These are phyloP conservation scores for Leguminivora glycinivorella DNA, from an alignment of 1,140 invertebrate genomes.

Conservation along the genomic window DNA sequence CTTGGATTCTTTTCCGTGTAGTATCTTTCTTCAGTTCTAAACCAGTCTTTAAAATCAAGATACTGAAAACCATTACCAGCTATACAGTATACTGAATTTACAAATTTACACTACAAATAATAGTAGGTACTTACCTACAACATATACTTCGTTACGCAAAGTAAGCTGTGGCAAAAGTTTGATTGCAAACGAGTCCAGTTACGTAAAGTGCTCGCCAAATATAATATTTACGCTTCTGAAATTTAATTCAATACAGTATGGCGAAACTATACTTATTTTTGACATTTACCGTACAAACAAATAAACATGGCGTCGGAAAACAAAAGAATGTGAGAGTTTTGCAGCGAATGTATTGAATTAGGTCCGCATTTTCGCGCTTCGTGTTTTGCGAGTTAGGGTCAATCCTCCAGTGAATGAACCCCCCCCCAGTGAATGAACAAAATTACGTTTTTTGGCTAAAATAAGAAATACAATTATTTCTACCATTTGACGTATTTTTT, in stretches of 20 bases:
- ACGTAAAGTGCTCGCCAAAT: background rate
- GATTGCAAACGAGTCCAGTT: background rate
- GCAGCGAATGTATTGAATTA: background rate
- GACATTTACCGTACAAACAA: background rate
- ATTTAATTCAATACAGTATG: background rate
- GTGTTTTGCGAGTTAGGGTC: background rate
- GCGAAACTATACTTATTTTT: background rate
- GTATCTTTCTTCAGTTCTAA: too few species aligned
- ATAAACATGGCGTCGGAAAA: background rate
- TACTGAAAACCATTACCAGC: too few species aligned
- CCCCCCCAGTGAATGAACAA: too few species aligned
- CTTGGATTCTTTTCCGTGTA: too few species aligned
- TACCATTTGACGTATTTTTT: too few species aligned
- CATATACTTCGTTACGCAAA: background rate
- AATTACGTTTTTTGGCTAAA: too few species aligned
- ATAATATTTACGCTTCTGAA: background rate
- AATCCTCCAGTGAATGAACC: too few species aligned
- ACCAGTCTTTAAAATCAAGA: too few species aligned
- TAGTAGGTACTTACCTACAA: too few species aligned
- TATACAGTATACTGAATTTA: too few species aligned
- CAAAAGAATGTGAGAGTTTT: background rate
- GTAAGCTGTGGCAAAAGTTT: background rate
- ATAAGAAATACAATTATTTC: too few species aligned
- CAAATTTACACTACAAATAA: too few species aligned
- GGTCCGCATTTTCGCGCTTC: constrained; percentile 4